Evolutionary conservation across 2,113 vertebrate genomes (phyloP), one percentile per base, ranked within the genome.

Genomic region (Pipra filicauda): DNA sequence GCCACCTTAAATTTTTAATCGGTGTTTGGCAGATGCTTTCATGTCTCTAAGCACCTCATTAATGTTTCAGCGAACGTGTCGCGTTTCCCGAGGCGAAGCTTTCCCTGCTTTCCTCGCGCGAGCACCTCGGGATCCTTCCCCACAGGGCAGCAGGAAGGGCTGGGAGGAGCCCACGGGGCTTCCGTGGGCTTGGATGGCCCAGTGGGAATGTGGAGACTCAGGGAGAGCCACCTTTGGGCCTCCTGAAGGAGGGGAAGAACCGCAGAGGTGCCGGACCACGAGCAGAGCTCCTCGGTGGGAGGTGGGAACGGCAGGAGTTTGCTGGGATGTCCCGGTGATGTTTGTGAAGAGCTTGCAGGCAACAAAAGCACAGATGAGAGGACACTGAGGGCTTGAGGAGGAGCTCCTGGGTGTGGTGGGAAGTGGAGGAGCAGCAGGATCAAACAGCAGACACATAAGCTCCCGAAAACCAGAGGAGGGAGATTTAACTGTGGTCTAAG

Each of bases 1-100:
- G 24, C 85, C 73, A 18, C 2, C 3, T 79, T 97, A 6, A 77
- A 88, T 91, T 96, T 95, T 93, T 95, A 86, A 96, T 44, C 77
- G n/a, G 1, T 52, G 28, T 67, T 93, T 86, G 91, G 72, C 88
- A 92, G 69, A 39, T 12, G 33, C 88, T 91, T 57, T 93, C 16
- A 52, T 61, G 39, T 74, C 83, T n/a, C 81, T 59, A 15, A 90
- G 77, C 35, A 33, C 88, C 71, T 85, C 85, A 94, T 91, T 74
- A 85, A 89, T 41, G 75, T 94, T 91, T 77, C 55, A 91, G 51
- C 27, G 3, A 11, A 48, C 31, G 57, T 49, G 80, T 91, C 83
- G 4, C 64, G 13, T 74, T 64, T 77, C 59, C 59, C 73, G 4
- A 28, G 92, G 81, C 86, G 35, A 46, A 58, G 43, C 35, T 85